Percentiles rank a stretch among this genome's conserved stretches.
Conservation (phyloP, 2,113 vertebrate genomes). For the Peucedramus taeniatus region DNA sequence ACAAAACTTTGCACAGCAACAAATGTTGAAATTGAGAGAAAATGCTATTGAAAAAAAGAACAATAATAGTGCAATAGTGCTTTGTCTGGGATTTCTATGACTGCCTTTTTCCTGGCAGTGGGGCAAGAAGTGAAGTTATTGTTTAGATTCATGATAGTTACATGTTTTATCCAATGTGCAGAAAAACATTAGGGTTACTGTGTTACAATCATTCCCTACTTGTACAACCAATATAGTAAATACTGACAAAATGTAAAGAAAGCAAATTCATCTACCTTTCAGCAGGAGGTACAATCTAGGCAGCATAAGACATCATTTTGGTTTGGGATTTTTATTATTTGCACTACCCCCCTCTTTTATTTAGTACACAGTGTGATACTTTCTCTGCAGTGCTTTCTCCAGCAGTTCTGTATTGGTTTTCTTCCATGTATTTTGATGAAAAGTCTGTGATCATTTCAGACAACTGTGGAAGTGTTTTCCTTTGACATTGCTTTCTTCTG, state of each 20-base stretch:
- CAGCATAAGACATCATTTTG: neutral
- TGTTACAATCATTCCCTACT: neutral
- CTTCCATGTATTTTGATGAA: neutral
- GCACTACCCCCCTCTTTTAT: neutral
- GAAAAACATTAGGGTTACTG: neutral
- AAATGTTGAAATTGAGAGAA: neutral
- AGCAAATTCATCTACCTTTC: neutral
- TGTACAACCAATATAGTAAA: neutral
- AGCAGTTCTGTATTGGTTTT: neutral
- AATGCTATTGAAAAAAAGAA: neutral
- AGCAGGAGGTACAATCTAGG: neutral
- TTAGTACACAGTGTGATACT: neutral
- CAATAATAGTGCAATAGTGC: neutral
- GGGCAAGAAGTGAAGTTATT: neutral
- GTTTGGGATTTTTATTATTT: neutral
- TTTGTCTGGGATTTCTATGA: neutral
- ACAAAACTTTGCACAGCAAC: neutral
- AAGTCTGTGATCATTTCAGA: neutral
- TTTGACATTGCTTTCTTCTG: neutral
- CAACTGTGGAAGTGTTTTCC: neutral
- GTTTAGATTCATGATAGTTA: neutral
- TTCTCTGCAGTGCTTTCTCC: neutral
- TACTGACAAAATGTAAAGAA: neutral
- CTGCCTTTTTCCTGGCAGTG: neutral
- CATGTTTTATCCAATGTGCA: neutral